phyloP scores from a whole-genome alignment of 2,113 vertebrate genomes.

The Phrynosoma blainvillii region DNA sequence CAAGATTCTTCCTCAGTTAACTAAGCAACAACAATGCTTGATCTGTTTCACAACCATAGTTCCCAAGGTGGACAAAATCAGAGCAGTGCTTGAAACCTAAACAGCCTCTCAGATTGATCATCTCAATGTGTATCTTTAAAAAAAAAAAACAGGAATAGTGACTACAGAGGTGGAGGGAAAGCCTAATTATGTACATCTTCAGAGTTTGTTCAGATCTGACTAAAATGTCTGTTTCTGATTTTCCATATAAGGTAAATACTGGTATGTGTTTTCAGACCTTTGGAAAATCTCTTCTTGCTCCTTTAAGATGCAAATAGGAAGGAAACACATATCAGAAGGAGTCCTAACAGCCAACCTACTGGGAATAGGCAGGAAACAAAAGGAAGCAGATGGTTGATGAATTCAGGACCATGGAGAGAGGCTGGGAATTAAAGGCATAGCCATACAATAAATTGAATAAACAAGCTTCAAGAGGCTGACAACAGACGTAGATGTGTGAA shows the following conservation, averaged over 20 bases:
- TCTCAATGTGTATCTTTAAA: not conserved
- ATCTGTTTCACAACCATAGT: not conserved
- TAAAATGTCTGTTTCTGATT: not conserved
- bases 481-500: not conserved
- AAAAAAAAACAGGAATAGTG: not conserved
- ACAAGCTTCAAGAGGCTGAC: not conserved
- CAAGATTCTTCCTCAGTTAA: not conserved
- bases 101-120: not conserved
- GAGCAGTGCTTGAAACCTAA: not conserved
- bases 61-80: not conserved
- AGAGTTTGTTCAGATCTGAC: not conserved
- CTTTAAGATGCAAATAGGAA: not conserved
- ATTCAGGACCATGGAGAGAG: slow-evolving; percentile 27
- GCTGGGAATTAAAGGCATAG: not conserved
- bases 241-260: not conserved
- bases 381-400: slow-evolving; percentile 16
- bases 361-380: not conserved
- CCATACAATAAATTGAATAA: not conserved
- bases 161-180: not conserved
- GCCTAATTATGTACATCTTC: not conserved
- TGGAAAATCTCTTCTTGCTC: not conserved
- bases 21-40: not conserved
- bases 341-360: not conserved
- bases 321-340: not conserved
- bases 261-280: not conserved